A percentile compares a stretch with the other conserved stretches of the same genome.
Conservation (phyloP, 2,113 vertebrate species). For the Otis tarda region DNA sequence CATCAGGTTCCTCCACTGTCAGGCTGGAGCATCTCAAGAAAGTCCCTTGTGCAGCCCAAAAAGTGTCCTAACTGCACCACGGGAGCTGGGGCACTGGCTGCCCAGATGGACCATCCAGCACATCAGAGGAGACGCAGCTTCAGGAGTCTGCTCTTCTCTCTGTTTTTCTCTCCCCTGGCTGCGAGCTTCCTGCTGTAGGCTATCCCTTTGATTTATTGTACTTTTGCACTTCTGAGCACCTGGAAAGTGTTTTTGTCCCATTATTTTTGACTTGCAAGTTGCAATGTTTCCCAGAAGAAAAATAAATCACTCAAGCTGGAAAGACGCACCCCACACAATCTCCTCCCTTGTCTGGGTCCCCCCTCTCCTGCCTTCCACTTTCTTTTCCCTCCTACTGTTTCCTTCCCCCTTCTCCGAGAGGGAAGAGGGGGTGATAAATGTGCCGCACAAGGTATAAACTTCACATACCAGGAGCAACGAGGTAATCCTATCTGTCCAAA, state of each 20-base stretch:
- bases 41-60: not conserved
- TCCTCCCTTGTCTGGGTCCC: not conserved
- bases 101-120: not conserved
- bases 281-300: slow-evolving; percentile 17
- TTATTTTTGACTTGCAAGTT: slow-evolving; percentile 54
- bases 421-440: not conserved
- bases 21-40: not conserved
- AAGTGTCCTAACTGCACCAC: not conserved
- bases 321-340: not conserved
- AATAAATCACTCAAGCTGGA: slow-evolving; percentile 26
- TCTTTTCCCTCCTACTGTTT: slow-evolving; percentile 34
- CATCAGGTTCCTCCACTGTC: not conserved
- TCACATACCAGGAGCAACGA: not conserved
- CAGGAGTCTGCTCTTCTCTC: not conserved
- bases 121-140: not conserved
- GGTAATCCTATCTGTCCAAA: not conserved
- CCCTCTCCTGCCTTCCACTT: not conserved
- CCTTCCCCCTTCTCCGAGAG: not conserved
- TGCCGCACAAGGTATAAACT: not conserved
- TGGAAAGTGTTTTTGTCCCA: slow-evolving; percentile 51
- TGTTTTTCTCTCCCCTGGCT: not conserved
- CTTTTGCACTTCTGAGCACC: slow-evolving; percentile 34
- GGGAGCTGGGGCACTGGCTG: not conserved
- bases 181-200: not conserved
- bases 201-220: slow-evolving; percentile 27